A percentile compares a stretch with the other conserved stretches of the same genome.
Evolutionary conservation across 2,113 vertebrate species (phyloP).

Genomic region (Perognathus longimembris): DNA sequence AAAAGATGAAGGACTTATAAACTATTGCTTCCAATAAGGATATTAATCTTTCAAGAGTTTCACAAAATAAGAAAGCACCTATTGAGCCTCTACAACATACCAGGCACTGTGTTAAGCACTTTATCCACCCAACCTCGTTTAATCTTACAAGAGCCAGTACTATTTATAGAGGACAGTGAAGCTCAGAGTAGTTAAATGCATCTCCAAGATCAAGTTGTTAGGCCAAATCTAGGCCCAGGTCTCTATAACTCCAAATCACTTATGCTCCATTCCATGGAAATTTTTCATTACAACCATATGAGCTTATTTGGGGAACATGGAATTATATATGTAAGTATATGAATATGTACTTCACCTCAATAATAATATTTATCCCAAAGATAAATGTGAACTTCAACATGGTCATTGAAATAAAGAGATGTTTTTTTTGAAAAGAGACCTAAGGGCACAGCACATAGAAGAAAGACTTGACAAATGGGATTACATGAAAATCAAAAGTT

Average conservation of each 20-base stretch:
- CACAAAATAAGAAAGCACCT: constrained; percentile 2
- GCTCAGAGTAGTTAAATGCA: neutral
- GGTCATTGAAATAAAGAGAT: neutral
- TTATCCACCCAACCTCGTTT: neutral
- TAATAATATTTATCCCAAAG: neutral
- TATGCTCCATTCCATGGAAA: neutral
- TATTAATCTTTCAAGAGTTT: neutral
- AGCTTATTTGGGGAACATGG: neutral
- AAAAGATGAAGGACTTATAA: neutral
- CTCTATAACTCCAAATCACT: neutral
- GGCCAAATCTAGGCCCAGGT: neutral
- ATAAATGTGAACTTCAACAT: constrained; percentile 24
- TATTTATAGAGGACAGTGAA: neutral
- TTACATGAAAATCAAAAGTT: no score
- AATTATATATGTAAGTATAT: neutral
- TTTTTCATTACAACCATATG: neutral
- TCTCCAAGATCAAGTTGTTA: neutral
- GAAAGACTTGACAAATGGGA: no score
- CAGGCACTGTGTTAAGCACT: neutral
- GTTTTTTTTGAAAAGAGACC: neutral
- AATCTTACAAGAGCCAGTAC: neutral
- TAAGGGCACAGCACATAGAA: no score
- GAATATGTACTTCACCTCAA: neutral
- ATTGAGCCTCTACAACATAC: neutral
- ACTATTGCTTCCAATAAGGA: neutral